phyloP scores from a whole-genome alignment of 2,113 vertebrate species.

The Leucoraja erinaceus region DNA sequence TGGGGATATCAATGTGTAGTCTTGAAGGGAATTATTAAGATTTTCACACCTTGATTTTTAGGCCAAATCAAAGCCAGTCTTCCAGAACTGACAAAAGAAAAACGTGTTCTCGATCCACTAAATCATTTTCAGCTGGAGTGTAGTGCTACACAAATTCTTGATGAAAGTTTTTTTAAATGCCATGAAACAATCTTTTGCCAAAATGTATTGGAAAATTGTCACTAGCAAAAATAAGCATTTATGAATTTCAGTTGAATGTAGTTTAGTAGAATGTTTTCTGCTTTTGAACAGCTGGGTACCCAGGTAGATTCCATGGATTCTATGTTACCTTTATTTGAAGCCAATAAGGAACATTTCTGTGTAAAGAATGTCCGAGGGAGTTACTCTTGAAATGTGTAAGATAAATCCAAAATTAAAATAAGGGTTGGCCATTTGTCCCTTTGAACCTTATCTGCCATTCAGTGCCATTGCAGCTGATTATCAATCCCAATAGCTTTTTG shows the following conservation, averaged over 20 bases:
- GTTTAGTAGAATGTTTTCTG: not conserved
- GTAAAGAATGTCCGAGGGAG: no score
- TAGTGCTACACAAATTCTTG: no score
- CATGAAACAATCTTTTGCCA: no score
- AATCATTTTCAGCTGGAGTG: not conserved
- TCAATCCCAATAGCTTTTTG: no score
- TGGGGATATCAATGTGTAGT: not conserved
- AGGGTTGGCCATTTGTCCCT: no score
- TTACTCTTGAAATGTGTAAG: no score
- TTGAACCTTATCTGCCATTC: no score
- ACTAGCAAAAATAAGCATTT: not conserved
- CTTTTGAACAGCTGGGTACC: not conserved
- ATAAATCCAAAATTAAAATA: no score
- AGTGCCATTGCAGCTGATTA: no score
- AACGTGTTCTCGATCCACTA: not conserved
- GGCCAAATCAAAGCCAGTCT: not conserved
- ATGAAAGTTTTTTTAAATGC: no score
- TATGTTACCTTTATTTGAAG: not conserved
- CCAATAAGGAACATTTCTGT: no score
- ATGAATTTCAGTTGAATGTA: not conserved
- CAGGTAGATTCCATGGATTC: not conserved
- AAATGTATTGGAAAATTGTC: no score
- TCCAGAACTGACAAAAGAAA: not conserved
- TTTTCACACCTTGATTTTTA: not conserved
- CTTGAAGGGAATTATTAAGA: not conserved